Base-by-base conservation (phyloP, 1,140 invertebrate genomes). In the Wasmannia auropunctata region DNA sequence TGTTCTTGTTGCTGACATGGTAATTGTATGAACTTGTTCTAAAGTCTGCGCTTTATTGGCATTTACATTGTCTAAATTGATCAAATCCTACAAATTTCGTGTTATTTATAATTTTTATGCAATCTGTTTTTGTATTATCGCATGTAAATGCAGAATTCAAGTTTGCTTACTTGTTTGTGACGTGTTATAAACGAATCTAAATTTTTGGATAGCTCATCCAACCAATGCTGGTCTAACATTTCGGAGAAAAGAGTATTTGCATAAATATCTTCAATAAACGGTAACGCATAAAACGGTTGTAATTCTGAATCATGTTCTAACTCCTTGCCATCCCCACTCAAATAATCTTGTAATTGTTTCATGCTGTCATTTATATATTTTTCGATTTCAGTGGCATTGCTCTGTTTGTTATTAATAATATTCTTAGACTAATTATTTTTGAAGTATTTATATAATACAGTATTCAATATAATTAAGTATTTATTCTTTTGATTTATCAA, bases 261-360 rank as follows among this genome's bases (percentile, higher is more conserved):
- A 80, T 94, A 93, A n/a, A 96, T 96, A 89, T 96, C 95, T 46
- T 94, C 93, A 25, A 96, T 95, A 91, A 96, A 96, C 0, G 96
- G 96, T 34, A 97, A 90, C 49, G 96, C 96, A 91, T 96, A 97
- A 88, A 95, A 96, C 8, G 95, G 95, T 74, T 96, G 89, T 79
- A 96, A 96, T 87, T 96, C 96, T 74, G 94, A 94, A 58, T 96
- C 96, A 72, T 96, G 93, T 72, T 96, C 96, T 19, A 96, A 93
- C 56, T 94, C 92, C 10, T 94, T 92, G 70, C 96, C 96, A 88
- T 95, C 93, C 1, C 94, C 95, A 86, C 95, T 95, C 14, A 97
- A 90, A 90, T 95, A 97, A 40, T 91, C 91, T 85, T 96, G 95
- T 80, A 96, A 95, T 51, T 95, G 93, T 19, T 91, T 90, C 96